A percentile compares a stretch with the other conserved stretches of the same genome.
These are phyloP conservation scores for Spatulosminthurus flaviceps DNA, from an alignment of 2,888 invertebrate species.

Conservation along the genomic window DNA sequence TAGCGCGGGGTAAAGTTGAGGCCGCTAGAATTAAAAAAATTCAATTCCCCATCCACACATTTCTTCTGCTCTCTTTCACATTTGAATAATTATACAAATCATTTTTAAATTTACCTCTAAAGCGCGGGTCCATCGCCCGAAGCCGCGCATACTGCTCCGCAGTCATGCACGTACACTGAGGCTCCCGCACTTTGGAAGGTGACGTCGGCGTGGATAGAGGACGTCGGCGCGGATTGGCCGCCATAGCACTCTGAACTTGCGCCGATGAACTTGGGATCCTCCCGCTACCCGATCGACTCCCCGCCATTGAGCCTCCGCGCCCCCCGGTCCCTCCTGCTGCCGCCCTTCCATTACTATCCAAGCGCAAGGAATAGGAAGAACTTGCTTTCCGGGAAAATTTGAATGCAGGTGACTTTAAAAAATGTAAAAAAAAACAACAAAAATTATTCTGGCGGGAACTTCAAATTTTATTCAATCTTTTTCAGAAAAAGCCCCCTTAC, in stretches of 20 bases:
- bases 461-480: constrained; percentile 20
- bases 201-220: constrained; percentile 93
- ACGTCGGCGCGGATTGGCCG: constrained; percentile 73
- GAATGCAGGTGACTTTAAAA: constrained; percentile 88
- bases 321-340: constrained; percentile 64
- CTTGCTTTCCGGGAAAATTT: constrained; percentile 97
- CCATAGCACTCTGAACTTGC: constrained; percentile 68
- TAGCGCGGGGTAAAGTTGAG: constrained; percentile 62
- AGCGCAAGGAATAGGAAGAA: constrained; percentile 93
- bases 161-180: constrained; percentile 95
- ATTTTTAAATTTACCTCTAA: too few species aligned
- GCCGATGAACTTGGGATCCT: constrained; percentile 74
- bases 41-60: too few species aligned
- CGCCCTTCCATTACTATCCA: constrained; percentile 72
- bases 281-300: constrained; percentile 63
- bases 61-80: too few species aligned
- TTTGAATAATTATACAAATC: too few species aligned
- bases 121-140: constrained; percentile 83
- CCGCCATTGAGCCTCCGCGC: constrained; percentile 65
- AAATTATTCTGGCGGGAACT: background rate
- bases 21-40: constrained; percentile 53
- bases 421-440: constrained; percentile 4
- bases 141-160: constrained; percentile 89
- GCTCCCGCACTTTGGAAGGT: constrained; percentile 83
- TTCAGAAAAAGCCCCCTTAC: constrained; percentile 74